Evolutionary conservation across 2,888 invertebrate species (phyloP), one percentile per base, ranked within the genome.

Genomic region (Axea sp.): DNA sequence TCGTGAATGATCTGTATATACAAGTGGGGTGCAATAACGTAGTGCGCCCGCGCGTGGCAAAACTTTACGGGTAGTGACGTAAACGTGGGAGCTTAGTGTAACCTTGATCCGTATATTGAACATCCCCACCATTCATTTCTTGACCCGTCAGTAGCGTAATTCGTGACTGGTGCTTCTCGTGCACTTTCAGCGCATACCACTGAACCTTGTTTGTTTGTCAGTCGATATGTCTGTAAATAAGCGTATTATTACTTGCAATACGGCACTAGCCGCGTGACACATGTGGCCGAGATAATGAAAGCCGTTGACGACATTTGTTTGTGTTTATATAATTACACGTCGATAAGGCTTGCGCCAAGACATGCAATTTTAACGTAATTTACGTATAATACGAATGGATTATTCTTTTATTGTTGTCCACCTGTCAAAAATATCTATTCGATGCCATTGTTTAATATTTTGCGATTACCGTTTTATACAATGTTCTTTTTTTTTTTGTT

Each of bases 71-170:
- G 24, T 47, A 26, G 62, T 71, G 62, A 62, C 62, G 69, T 62
- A 47, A 47, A 31, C 39, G 31, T 39, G 55, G 51, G 37, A 64
- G 59, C 67, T 49, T 60, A 49, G 68, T 43, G 85, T 86, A 84
- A 86, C 86, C 86, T 86, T 86, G 86, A 84, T 85, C 82, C 80
- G 78, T 64, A 72, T 78, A 78, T 78, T 77, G 75, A 67, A 73
- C 73, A 71, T 65, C 53, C 59, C 65, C 49, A 73, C 41, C 35
- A 60, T 47, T 57, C 59, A 45, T 43, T 72, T 41, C 47, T 62
- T 71, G 45, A 59, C 73, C 64, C 55, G 59, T 28, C 30, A 14
- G 55, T 8, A 57, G 33, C 49, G 37, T 57, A 65, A 71, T 60
- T 65, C 65, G 71, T 37, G 33, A 33, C 60, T 35, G 15, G 8